Conservation (phyloP, 2,113 vertebrate genomes). For the Castor canadensis region DNA sequence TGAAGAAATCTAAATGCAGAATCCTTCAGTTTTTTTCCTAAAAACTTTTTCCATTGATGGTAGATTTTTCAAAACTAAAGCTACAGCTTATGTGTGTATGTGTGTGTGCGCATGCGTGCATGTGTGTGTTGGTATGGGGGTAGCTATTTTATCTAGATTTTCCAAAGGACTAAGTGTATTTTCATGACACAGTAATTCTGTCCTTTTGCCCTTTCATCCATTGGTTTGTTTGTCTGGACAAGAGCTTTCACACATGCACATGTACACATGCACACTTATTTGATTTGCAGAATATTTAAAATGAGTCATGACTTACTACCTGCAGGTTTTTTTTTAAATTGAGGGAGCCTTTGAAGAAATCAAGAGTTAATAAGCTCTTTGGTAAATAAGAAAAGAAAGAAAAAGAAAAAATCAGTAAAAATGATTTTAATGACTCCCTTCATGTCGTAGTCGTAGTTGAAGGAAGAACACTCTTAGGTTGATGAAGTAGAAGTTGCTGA, state of each 20-base stretch:
- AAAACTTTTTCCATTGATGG: not conserved
- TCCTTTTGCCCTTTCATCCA: not conserved
- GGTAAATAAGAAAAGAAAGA: too few relatives aligned
- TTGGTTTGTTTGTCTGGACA: not conserved
- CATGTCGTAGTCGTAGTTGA: not conserved
- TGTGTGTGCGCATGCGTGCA: not conserved
- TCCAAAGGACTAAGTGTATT: not conserved
- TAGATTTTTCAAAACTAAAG: not conserved
- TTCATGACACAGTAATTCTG: not conserved
- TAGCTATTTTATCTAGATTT: not conserved
- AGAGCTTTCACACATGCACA: not conserved
- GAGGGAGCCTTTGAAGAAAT: not conserved
- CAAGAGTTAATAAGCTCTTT: not conserved
- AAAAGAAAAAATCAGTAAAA: not conserved
- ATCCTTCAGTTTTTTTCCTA: not conserved
- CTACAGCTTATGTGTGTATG: not conserved
- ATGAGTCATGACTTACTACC: not conserved
- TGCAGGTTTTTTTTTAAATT: not conserved
- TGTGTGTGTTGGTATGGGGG: not conserved
- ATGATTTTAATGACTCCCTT: conserved; percentile 1
- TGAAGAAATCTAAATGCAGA: conserved; percentile 28
- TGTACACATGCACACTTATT: not conserved
- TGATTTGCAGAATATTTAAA: conserved; percentile 48
- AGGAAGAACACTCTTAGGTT: not conserved
- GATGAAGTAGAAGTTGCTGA: not conserved